These are phyloP conservation scores for Archaeoteleia sp. DNA, from an alignment of 2,888 invertebrate genomes.

Conservation along the genomic window DNA sequence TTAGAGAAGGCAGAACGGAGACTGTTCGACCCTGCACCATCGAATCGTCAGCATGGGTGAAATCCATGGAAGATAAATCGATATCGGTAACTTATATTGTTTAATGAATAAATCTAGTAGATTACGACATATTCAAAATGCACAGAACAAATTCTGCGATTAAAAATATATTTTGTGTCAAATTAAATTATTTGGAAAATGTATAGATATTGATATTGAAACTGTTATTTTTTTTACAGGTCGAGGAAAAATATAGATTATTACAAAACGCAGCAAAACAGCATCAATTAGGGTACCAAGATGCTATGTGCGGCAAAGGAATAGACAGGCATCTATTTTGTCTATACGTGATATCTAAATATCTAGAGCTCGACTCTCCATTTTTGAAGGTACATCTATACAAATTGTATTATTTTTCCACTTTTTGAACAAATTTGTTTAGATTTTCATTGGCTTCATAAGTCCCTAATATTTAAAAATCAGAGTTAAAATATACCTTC, in stretches of 20 bases:
- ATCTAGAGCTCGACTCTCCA: slow-evolving; percentile 96
- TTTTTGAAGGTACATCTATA: slow-evolving; percentile 82
- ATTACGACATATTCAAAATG: too few species aligned
- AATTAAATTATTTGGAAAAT: too few species aligned
- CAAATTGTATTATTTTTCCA: too few species aligned
- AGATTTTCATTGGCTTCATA: too few species aligned
- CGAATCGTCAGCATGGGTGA: slow-evolving; percentile 94
- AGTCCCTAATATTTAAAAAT: too few species aligned
- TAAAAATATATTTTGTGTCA: too few species aligned
- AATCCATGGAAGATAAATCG: slow-evolving; percentile 87
- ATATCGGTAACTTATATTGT: too few species aligned
- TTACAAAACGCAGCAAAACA: slow-evolving; percentile 84
- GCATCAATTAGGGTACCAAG: slow-evolving; percentile 94
- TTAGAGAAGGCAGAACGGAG: slow-evolving; percentile 97
- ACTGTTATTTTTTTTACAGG: slow-evolving; percentile 81
- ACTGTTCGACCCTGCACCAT: slow-evolving; percentile 98
- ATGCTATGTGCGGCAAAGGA: slow-evolving; percentile 98
- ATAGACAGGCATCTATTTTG: slow-evolving; percentile 99
- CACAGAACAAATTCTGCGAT: too few species aligned
- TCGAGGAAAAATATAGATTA: slow-evolving; percentile 83
- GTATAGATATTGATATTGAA: too few species aligned
- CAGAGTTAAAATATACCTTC: too few species aligned
- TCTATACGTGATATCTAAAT: slow-evolving; percentile 98
- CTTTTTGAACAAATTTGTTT: too few species aligned
- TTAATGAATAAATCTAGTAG: too few species aligned